Percentiles rank a stretch among this genome's conserved stretches.
These are phyloP conservation scores for Chironomus striatipennis DNA, from an alignment of 1,140 invertebrate species.

Conservation along the genomic window DNA sequence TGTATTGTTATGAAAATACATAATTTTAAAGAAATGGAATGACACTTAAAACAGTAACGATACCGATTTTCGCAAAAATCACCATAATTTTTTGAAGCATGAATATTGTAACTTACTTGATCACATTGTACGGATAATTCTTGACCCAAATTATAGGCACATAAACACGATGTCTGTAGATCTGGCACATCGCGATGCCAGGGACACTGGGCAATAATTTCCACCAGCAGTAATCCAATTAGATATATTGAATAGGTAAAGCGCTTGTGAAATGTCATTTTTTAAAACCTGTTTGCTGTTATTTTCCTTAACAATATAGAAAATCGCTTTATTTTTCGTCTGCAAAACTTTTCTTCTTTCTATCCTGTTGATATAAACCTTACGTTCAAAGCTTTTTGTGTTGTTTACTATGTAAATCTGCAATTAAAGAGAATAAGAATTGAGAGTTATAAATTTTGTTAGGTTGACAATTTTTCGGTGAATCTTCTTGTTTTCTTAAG, in stretches of 20 bases:
- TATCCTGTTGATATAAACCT: too few relatives aligned
- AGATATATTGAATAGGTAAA: neutral
- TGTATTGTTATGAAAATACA: slow-evolving; percentile 14
- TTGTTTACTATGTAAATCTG: neutral
- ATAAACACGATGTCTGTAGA: slow-evolving; percentile 78
- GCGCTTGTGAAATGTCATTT: neutral
- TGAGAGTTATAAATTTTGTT: too few relatives aligned
- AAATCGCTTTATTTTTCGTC: too few relatives aligned
- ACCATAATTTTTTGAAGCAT: neutral
- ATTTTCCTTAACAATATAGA: neutral
- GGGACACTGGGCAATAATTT: slow-evolving; percentile 61
- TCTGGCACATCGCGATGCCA: slow-evolving; percentile 64
- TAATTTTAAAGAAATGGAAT: neutral
- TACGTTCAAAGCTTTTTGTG: neutral
- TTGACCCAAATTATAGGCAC: slow-evolving; percentile 71
- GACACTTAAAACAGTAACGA: too few relatives aligned
- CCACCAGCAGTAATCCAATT: neutral
- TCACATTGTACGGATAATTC: slow-evolving; percentile 84
- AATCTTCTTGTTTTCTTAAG: too few relatives aligned
- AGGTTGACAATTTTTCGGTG: too few relatives aligned
- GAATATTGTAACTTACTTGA: slow-evolving; percentile 43
- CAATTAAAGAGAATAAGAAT: neutral
- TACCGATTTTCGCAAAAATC: too few relatives aligned
- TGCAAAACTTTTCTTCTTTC: too few relatives aligned
- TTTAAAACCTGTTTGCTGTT: neutral